Evolutionary conservation across 2,888 invertebrate genomes (phyloP).

Genomic region (Mythimna loreyi): DNA sequence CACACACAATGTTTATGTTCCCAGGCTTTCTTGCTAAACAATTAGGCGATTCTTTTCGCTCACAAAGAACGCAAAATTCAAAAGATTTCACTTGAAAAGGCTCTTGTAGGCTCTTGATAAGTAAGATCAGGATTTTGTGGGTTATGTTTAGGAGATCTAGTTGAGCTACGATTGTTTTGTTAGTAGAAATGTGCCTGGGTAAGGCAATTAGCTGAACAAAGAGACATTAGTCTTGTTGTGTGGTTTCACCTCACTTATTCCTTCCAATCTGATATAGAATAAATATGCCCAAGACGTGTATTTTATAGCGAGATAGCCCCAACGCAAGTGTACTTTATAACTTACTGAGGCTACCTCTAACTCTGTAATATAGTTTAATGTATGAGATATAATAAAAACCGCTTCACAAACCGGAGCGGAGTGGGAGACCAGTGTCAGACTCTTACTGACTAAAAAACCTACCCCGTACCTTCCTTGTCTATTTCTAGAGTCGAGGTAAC

Average conservation of each 20-base stretch:
- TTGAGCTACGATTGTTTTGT: slow-evolving; percentile 20
- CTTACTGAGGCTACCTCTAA: no score
- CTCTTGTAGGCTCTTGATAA: slow-evolving; percentile 31
- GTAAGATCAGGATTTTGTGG: slow-evolving; percentile 21
- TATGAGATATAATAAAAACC: no score
- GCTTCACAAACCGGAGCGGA: no score
- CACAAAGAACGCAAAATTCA: slow-evolving; percentile 49
- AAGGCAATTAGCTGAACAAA: neutral
- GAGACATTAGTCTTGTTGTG: neutral
- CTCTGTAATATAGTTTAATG: no score
- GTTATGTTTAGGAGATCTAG: slow-evolving; percentile 18
- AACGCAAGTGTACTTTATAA: no score
- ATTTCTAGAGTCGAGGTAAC: no score
- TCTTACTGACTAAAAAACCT: no score
- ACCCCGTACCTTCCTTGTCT: no score
- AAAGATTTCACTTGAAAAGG: slow-evolving; percentile 49
- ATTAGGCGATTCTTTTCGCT: slow-evolving; percentile 56
- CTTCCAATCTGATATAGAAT: neutral
- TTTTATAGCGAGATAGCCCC: no score
- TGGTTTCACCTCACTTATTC: neutral
- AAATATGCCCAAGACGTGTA: neutral
- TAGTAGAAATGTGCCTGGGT: neutral
- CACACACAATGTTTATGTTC: slow-evolving; percentile 45
- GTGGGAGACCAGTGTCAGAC: no score
- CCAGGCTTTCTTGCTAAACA: slow-evolving; percentile 55